These are phyloP conservation scores for Ruditapes philippinarum DNA, from an alignment of 1,140 invertebrate genomes.

Conservation along the genomic window DNA sequence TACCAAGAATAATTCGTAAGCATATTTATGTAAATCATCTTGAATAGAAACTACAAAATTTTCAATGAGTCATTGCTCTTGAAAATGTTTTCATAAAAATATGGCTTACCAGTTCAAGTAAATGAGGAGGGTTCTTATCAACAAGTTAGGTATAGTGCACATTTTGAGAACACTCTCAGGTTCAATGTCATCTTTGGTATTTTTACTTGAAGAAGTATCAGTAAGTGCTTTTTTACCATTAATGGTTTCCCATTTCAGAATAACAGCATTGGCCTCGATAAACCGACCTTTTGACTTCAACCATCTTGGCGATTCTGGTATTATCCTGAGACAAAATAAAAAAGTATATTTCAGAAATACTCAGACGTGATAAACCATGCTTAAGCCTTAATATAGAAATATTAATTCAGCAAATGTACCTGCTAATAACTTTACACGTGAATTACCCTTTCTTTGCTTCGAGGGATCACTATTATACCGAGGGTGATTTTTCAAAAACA, in stretches of 20 bases:
- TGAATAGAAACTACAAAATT: not conserved
- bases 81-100: too few relatives aligned
- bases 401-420: too few relatives aligned
- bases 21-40: not conserved
- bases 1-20: not conserved
- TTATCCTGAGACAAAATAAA: constrained; percentile 70
- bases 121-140: constrained; percentile 67
- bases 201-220: constrained; percentile 44
- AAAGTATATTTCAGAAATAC: too few relatives aligned
- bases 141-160: constrained; percentile 62
- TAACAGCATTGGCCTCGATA: constrained; percentile 72
- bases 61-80: not conserved
- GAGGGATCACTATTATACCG: too few relatives aligned
- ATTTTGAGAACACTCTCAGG: constrained; percentile 49
- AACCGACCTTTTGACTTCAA: constrained; percentile 71
- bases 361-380: too few relatives aligned
- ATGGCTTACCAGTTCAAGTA: constrained; percentile 75
- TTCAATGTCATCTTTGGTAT: not conserved
- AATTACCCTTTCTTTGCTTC: too few relatives aligned
- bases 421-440: too few relatives aligned
- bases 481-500: too few relatives aligned
- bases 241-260: constrained; percentile 70
- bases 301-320: constrained; percentile 82
- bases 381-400: too few relatives aligned
- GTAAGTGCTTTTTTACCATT: constrained; percentile 69